phyloP scores from a whole-genome alignment of 64 coral and sea anemone species.

The Dendrophyllia cribrosa region DNA sequence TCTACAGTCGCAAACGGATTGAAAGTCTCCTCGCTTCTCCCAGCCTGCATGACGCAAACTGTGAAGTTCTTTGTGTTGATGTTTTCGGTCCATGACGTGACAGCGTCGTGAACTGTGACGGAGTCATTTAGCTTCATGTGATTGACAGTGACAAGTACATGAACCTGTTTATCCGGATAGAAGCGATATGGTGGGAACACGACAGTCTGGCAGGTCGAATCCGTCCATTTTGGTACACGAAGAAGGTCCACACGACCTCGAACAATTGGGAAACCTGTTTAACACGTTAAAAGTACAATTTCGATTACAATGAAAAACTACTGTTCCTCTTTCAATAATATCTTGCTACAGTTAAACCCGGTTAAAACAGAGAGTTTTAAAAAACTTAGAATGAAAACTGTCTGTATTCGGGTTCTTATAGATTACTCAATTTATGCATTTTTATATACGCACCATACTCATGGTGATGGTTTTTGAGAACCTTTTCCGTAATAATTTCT shows the following conservation, averaged over 20 bases:
- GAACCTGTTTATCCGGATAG: slow-evolving; percentile 16
- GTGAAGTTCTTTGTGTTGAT: slow-evolving; percentile 39
- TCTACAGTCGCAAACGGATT: slow-evolving; percentile 58
- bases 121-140: slow-evolving; percentile 55
- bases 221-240: neutral
- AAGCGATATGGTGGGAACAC: neutral
- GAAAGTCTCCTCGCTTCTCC: slow-evolving; percentile 51
- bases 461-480: no score
- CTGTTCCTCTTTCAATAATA: no score
- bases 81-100: slow-evolving; percentile 41
- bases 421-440: no score
- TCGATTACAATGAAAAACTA: no score
- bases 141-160: slow-evolving; percentile 44
- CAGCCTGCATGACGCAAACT: slow-evolving; percentile 65
- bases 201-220: slow-evolving; percentile 16
- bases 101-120: slow-evolving; percentile 47
- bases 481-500: no score
- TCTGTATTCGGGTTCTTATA: no score
- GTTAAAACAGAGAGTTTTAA: no score
- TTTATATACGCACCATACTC: no score
- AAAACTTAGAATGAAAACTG: no score
- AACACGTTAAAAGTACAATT: slow-evolving; percentile 8
- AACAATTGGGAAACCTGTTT: slow-evolving; percentile 39
- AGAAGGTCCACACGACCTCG: slow-evolving; percentile 21
- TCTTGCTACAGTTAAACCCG: no score